phyloP scores from a whole-genome alignment of 2,888 invertebrate genomes.

The Silvanus unidentatus region DNA sequence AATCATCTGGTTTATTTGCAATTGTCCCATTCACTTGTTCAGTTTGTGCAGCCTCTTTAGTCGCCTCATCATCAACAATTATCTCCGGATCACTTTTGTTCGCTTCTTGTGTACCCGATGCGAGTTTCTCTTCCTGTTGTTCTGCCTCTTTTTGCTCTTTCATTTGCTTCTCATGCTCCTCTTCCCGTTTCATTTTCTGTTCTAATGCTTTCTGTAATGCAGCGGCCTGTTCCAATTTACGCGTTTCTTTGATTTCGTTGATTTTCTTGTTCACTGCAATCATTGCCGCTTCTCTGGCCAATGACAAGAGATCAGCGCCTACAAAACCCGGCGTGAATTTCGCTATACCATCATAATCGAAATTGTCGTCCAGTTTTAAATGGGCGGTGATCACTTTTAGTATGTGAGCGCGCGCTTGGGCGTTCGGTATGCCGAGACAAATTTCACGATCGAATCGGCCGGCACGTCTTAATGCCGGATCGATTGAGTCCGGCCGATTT shows the following conservation, averaged over 20 bases:
- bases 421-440: slow-evolving; percentile 86
- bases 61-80: slow-evolving; percentile 31
- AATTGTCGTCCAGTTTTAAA: slow-evolving; percentile 61
- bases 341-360: slow-evolving; percentile 70
- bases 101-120: slow-evolving; percentile 10
- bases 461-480: slow-evolving; percentile 85
- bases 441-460: slow-evolving; percentile 94
- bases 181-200: slow-evolving; percentile 13
- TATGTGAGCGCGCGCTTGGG: slow-evolving; percentile 74
- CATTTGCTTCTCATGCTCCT: slow-evolving; percentile 13
- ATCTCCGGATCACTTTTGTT: slow-evolving; percentile 24
- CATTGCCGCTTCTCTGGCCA: slow-evolving; percentile 83
- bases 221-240: slow-evolving; percentile 23
- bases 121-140: slow-evolving; percentile 9
- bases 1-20: slow-evolving; percentile 20
- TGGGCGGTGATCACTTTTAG: slow-evolving; percentile 60
- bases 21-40: slow-evolving; percentile 29
- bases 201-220: slow-evolving; percentile 23
- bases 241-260: slow-evolving; percentile 36
- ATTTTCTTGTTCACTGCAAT: slow-evolving; percentile 66
- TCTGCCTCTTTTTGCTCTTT: slow-evolving; percentile 10
- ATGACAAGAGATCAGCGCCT: slow-evolving; percentile 84
- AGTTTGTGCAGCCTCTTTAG: slow-evolving; percentile 27
- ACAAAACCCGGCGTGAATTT: slow-evolving; percentile 92
- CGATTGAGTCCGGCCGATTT: slow-evolving; percentile 85